Conservation (phyloP, 2,888 invertebrate genomes). For the Sinelater perroti region DNA sequence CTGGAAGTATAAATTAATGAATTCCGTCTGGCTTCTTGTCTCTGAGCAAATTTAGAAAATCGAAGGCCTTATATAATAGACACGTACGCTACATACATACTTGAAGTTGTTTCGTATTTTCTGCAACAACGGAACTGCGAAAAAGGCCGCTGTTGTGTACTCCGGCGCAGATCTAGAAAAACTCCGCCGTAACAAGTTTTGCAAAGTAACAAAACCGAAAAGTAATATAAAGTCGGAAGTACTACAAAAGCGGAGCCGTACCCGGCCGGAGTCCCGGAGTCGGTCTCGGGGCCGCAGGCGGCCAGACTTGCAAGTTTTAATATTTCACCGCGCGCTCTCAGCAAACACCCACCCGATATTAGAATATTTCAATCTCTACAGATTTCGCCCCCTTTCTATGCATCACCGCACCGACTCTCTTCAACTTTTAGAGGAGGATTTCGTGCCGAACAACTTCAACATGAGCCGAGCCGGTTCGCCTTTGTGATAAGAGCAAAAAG, state of each 20-base stretch:
- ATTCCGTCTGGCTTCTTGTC: no score
- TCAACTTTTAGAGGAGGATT: slow-evolving; percentile 38
- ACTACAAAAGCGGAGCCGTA: slow-evolving; percentile 37
- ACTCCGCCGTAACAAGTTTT: slow-evolving; percentile 27
- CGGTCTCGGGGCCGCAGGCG: slow-evolving; percentile 45
- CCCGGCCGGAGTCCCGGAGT: slow-evolving; percentile 37
- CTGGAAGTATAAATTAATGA: no score
- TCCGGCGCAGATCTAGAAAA: no score
- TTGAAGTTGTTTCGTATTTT: no score
- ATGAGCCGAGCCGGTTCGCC: slow-evolving; percentile 26
- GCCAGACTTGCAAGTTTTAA: slow-evolving; percentile 49
- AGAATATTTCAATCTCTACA: slow-evolving; percentile 61
- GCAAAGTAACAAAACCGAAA: slow-evolving; percentile 35
- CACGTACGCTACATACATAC: no score
- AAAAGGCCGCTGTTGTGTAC: no score
- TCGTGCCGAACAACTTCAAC: slow-evolving; percentile 31
- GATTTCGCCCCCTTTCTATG: slow-evolving; percentile 51
- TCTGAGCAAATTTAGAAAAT: no score
- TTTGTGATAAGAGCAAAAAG: slow-evolving; percentile 28
- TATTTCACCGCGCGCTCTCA: slow-evolving; percentile 52
- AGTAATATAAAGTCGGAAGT: slow-evolving; percentile 39
- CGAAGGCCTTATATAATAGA: no score
- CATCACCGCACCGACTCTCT: slow-evolving; percentile 43
- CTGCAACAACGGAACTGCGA: no score
- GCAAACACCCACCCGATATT: slow-evolving; percentile 55